phyloP scores from a whole-genome alignment of 1,140 invertebrate genomes.

The Hycleus cichorii region DNA sequence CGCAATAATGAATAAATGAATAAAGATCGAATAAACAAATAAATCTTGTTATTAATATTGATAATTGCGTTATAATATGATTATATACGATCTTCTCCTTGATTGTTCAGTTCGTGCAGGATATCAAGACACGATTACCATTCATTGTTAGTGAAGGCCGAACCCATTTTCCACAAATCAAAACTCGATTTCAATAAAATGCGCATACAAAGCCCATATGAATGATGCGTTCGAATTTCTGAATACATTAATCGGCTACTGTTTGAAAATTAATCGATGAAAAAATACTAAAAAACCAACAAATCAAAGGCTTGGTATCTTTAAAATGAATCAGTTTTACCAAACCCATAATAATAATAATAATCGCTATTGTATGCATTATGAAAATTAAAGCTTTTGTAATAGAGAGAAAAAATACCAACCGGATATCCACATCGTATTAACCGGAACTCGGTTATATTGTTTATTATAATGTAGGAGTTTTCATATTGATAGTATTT shows the following conservation, averaged over 20 bases:
- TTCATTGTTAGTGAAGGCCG: conserved; percentile 12
- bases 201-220: conserved; percentile 11
- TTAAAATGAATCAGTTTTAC: too few species aligned
- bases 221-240: conserved; percentile 11
- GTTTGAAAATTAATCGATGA: too few species aligned
- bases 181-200: conserved; percentile 15
- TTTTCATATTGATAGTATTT: conserved; percentile 16
- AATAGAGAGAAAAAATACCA: neutral
- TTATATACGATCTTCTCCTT: too few species aligned
- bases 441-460: conserved; percentile 21
- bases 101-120: too few species aligned
- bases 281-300: too few species aligned
- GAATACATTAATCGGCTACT: conserved; percentile 4
- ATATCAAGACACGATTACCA: conserved; percentile 1
- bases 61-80: too few species aligned
- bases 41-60: too few species aligned
- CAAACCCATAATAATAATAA: too few species aligned
- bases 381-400: conserved; percentile 25
- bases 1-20: too few species aligned
- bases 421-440: conserved; percentile 25
- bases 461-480: neutral
- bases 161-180: conserved; percentile 18
- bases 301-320: too few species aligned
- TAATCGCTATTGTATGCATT: conserved; percentile 3
- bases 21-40: too few species aligned